phyloP scores from a whole-genome alignment of 2,113 vertebrate genomes.

The Psittacus erithacus region DNA sequence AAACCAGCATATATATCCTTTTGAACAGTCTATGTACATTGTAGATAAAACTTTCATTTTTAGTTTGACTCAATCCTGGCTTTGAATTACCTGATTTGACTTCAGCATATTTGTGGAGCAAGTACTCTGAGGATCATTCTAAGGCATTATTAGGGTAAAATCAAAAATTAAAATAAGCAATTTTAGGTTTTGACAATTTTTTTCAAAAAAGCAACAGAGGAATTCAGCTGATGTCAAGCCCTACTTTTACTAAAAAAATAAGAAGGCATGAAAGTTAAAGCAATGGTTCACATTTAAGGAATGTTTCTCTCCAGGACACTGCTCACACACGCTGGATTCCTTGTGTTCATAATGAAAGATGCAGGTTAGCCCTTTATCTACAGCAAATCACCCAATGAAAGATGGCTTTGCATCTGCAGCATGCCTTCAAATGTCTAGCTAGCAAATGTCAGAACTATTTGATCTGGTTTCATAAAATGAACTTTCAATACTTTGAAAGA shows the following conservation, averaged over 20 bases:
- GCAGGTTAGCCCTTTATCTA: slow-evolving; percentile 65
- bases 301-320: slow-evolving; percentile 51
- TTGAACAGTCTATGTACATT: neutral
- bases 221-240: slow-evolving; percentile 33
- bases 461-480: slow-evolving; percentile 75
- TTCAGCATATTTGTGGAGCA: neutral
- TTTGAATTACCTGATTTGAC: neutral
- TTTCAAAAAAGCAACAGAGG: neutral
- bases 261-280: slow-evolving; percentile 36
- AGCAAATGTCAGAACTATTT: slow-evolving; percentile 79
- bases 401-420: neutral
- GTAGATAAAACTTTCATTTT: neutral
- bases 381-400: slow-evolving; percentile 39
- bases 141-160: slow-evolving; percentile 48
- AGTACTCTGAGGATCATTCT: slow-evolving; percentile 14
- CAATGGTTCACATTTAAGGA: slow-evolving; percentile 63
- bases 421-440: slow-evolving; percentile 65
- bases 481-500: slow-evolving; percentile 71
- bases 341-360: slow-evolving; percentile 42
- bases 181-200: slow-evolving; percentile 35
- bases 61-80: neutral
- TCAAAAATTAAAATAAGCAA: slow-evolving; percentile 36
- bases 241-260: slow-evolving; percentile 50
- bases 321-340: slow-evolving; percentile 54
- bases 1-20: neutral